phyloP scores from a whole-genome alignment of 1,140 invertebrate species.

The Cydia splendana region DNA sequence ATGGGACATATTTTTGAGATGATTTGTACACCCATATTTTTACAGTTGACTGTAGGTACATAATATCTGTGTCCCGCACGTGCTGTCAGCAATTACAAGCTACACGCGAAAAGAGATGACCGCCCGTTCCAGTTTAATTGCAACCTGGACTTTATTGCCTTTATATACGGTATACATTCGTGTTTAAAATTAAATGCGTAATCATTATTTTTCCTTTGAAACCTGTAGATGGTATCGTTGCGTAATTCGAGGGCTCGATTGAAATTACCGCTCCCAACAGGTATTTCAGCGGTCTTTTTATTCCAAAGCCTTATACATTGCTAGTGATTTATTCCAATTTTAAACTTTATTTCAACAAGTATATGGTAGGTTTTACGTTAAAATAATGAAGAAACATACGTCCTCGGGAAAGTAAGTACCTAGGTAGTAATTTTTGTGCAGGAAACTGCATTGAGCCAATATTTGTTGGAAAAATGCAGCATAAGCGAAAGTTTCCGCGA shows the following conservation, averaged over 20 bases:
- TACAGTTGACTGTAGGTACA: too few relatives aligned
- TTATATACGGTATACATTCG: not conserved
- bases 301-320: not conserved
- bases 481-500: slow-evolving; percentile 9
- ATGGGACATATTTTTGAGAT: too few relatives aligned
- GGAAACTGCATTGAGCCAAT: not conserved
- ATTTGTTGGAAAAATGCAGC: not conserved
- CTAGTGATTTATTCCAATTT: not conserved
- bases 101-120: not conserved
- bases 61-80: not conserved
- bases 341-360: not conserved
- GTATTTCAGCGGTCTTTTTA: not conserved
- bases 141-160: not conserved
- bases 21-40: too few relatives aligned
- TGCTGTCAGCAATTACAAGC: not conserved
- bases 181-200: not conserved
- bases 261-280: not conserved
- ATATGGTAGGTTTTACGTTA: not conserved
- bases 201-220: not conserved
- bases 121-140: not conserved
- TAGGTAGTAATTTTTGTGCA: not conserved
- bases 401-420: not conserved
- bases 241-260: slow-evolving; percentile 1
- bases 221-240: not conserved
- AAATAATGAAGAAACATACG: not conserved